Percentiles rank a stretch among this genome's conserved stretches.
Evolutionary conservation across 2,888 invertebrate species (phyloP).

Genomic region (Lasioglossum lativentre): DNA sequence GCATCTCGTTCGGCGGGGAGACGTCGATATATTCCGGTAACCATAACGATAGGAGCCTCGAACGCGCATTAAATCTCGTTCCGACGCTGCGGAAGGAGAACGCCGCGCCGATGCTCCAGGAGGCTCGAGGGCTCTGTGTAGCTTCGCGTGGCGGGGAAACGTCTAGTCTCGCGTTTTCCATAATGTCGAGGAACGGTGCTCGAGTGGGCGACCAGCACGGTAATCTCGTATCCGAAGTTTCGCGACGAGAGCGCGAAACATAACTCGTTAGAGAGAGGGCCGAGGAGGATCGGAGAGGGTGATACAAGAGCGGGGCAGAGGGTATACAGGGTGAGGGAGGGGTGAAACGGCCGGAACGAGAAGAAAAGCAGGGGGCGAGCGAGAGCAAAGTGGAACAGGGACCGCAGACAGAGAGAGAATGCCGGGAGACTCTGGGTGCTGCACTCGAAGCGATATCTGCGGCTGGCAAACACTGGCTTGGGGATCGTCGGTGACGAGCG

Average conservation of each 20-base stretch:
- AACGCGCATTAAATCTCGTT: constrained; percentile 36
- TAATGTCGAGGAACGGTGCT: constrained; percentile 57
- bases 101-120: neutral
- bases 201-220: constrained; percentile 58
- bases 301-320: neutral
- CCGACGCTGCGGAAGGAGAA: neutral
- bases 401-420: constrained; percentile 14
- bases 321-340: neutral
- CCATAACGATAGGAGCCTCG: constrained; percentile 11
- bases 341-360: neutral
- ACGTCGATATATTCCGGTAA: constrained; percentile 10
- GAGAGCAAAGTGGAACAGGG: constrained; percentile 2
- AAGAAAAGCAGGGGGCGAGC: constrained; percentile 5
- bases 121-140: neutral
- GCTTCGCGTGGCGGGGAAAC: constrained; percentile 15
- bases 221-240: constrained; percentile 73
- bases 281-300: constrained; percentile 1
- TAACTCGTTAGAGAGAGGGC: constrained; percentile 68
- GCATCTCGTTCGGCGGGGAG: constrained; percentile 19
- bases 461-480: constrained; percentile 36
- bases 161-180: constrained; percentile 59
- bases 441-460: constrained; percentile 46
- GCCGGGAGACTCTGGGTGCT: neutral
- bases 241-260: constrained; percentile 69
- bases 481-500: constrained; percentile 19